A percentile compares a stretch with the other conserved stretches of the same genome.
Conservation (phyloP, 2,797 vertebrate species). For the Dallia pectoralis region DNA sequence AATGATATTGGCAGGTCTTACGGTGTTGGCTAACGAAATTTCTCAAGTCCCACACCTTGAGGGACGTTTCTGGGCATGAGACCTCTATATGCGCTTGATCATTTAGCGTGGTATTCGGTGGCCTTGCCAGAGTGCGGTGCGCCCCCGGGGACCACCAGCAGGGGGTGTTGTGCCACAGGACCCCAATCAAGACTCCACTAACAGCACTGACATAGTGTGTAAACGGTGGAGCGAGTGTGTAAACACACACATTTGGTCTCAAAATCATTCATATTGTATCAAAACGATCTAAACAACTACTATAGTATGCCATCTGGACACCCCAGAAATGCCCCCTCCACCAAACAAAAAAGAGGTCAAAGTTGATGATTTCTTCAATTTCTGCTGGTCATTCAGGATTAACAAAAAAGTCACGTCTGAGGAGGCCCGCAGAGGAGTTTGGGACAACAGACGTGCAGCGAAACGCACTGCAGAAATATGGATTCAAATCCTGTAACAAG, state of each 20-base stretch:
- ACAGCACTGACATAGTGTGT: background rate
- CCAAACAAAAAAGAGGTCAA: no score
- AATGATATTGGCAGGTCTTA: no score
- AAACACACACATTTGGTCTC: slow-evolving; percentile 1
- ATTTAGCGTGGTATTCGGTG: background rate
- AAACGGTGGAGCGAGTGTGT: background rate
- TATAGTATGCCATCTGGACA: background rate
- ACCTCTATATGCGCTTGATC: background rate
- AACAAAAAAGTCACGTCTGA: no score
- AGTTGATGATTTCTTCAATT: no score
- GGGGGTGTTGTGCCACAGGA: background rate
- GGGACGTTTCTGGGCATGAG: no score
- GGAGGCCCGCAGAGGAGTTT: no score
- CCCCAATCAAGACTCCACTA: background rate
- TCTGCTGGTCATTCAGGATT: no score
- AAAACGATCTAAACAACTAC: background rate
- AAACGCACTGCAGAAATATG: no score
- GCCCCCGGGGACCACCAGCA: background rate
- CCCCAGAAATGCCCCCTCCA: background rate
- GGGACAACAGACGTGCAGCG: no score
- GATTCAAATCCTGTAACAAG: no score
- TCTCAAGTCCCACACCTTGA: no score
- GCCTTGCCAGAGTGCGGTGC: background rate
- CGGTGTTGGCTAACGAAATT: no score
- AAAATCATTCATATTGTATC: background rate